These are phyloP conservation scores for Parambassis ranga DNA, from an alignment of 2,797 vertebrate species.

Conservation along the genomic window DNA sequence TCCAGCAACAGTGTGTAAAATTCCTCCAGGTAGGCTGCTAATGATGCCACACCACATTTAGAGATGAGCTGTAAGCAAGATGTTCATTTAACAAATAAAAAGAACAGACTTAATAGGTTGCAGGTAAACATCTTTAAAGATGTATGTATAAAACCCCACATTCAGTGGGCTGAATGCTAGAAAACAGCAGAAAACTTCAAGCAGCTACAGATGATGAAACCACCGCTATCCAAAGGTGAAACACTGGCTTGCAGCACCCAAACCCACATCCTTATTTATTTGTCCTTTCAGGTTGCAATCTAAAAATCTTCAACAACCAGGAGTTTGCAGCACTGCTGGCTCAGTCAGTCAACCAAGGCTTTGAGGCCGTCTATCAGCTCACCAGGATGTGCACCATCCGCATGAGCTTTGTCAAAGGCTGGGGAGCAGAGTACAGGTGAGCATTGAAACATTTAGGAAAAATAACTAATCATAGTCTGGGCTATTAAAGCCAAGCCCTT, in stretches of 20 bases:
- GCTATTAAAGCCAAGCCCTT: too few relatives aligned
- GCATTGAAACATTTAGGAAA: neutral
- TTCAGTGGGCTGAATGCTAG: too few relatives aligned
- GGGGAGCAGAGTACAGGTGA: slow-evolving; percentile 98
- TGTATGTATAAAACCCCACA: too few relatives aligned
- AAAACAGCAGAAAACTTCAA: too few relatives aligned
- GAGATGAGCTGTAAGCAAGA: too few relatives aligned
- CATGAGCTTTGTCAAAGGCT: slow-evolving; percentile 99
- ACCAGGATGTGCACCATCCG: slow-evolving; percentile 99
- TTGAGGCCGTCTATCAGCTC: slow-evolving; percentile 98
- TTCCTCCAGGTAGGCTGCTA: slow-evolving; percentile 89
- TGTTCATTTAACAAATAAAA: too few relatives aligned
- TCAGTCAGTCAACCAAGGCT: slow-evolving; percentile 98
- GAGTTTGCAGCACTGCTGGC: slow-evolving; percentile 98
- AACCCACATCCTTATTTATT: neutral
- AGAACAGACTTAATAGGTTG: too few relatives aligned
- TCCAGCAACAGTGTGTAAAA: slow-evolving; percentile 98
- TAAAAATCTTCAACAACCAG: slow-evolving; percentile 99
- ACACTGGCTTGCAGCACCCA: too few relatives aligned
- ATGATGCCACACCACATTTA: neutral
- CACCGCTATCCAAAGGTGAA: neutral
- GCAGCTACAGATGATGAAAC: too few relatives aligned
- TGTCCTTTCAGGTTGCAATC: slow-evolving; percentile 88
- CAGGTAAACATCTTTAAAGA: too few relatives aligned
- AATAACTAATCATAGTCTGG: neutral